phyloP scores from a whole-genome alignment of 2,888 invertebrate genomes.

The Sialis fuliginosa region DNA sequence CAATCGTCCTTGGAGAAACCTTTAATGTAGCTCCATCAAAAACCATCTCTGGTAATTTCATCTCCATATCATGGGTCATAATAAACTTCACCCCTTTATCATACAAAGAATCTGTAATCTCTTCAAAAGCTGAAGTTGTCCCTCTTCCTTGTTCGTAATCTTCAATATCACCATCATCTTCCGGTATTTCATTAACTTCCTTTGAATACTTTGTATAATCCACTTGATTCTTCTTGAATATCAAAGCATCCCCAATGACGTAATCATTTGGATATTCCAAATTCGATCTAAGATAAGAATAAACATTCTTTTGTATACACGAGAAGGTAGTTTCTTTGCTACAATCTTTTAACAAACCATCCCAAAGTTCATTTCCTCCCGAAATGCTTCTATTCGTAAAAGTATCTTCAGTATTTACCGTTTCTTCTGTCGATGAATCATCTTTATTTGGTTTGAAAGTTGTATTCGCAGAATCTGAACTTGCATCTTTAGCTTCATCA shows the following conservation, averaged over 20 bases:
- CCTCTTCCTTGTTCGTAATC: constrained; percentile 25
- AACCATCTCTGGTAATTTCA: constrained; percentile 51
- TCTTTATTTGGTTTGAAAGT: no score
- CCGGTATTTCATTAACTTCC: constrained; percentile 28
- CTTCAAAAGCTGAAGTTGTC: constrained; percentile 42
- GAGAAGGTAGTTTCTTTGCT: constrained; percentile 42
- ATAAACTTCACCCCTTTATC: constrained; percentile 54
- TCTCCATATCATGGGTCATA: constrained; percentile 57
- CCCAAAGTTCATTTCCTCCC: constrained; percentile 51
- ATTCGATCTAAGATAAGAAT: constrained; percentile 49
- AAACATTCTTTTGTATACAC: constrained; percentile 63
- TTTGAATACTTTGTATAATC: constrained; percentile 35
- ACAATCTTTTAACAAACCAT: constrained; percentile 53
- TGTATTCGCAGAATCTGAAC: no score
- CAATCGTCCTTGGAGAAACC: constrained; percentile 54
- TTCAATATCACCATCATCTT: constrained; percentile 21
- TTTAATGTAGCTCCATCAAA: constrained; percentile 57
- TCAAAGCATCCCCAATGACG: constrained; percentile 42
- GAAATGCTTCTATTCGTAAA: constrained; percentile 10
- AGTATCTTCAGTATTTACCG: background rate
- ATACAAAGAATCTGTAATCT: constrained; percentile 53
- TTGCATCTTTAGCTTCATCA: no score
- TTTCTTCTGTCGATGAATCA: no score
- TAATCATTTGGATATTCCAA: constrained; percentile 45
- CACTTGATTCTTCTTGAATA: constrained; percentile 44